These are phyloP conservation scores for Xenopus petersii DNA, from an alignment of 2,797 vertebrate genomes.

Conservation along the genomic window DNA sequence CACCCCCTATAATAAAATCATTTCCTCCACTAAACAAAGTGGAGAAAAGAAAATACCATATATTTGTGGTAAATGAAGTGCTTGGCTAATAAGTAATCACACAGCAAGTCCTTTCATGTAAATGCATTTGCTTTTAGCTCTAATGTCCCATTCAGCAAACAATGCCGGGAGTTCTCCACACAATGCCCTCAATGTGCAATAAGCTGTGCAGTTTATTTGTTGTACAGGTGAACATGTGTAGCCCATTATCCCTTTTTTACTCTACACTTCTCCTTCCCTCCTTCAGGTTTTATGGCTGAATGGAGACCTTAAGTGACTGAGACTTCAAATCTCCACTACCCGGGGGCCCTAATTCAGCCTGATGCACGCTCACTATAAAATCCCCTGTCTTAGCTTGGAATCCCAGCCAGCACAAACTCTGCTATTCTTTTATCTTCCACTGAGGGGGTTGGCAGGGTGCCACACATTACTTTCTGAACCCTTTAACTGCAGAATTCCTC, in stretches of 20 bases:
- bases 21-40: too few species aligned
- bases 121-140: neutral
- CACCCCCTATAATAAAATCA: too few species aligned
- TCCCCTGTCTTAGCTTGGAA: slow-evolving; percentile 32
- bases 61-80: too few species aligned
- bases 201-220: slow-evolving; percentile 12
- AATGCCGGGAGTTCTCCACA: neutral
- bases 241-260: slow-evolving; percentile 6
- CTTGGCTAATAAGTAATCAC: too few species aligned
- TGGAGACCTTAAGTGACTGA: slow-evolving; percentile 45
- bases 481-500: slow-evolving; percentile 6
- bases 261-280: slow-evolving; percentile 13
- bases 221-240: slow-evolving; percentile 31
- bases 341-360: slow-evolving; percentile 44
- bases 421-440: slow-evolving; percentile 44
- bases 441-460: slow-evolving; percentile 35
- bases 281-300: slow-evolving; percentile 37
- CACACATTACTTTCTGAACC: slow-evolving; percentile 38
- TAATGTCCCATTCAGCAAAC: neutral
- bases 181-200: neutral
- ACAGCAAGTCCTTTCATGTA: too few species aligned
- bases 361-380: slow-evolving; percentile 42
- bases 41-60: too few species aligned
- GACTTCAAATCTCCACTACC: slow-evolving; percentile 48
- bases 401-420: slow-evolving; percentile 37